Percentiles rank a stretch among this genome's conserved stretches.
These are phyloP conservation scores for Amblyjoppa fuscipennis DNA, from an alignment of 2,888 invertebrate genomes.

Conservation along the genomic window DNA sequence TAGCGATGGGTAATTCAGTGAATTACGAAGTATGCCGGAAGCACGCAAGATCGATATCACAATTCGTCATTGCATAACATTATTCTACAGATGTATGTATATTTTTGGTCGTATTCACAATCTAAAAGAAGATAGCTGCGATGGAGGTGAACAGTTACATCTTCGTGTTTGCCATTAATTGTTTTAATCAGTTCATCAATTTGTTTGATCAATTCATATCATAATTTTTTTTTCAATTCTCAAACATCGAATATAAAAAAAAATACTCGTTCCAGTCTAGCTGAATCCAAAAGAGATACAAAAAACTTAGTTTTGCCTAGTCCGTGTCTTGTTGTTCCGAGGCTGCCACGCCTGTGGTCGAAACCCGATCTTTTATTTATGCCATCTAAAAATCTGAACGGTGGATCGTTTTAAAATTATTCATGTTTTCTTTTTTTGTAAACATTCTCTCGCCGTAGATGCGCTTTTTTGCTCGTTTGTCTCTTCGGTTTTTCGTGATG, in stretches of 20 bases:
- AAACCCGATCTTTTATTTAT: too few species aligned
- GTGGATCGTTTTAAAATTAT: too few species aligned
- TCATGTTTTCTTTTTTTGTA: too few species aligned
- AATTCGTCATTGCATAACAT: conserved; percentile 51
- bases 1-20: conserved; percentile 47
- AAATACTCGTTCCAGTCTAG: neutral
- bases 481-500: too few species aligned
- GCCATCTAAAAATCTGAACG: too few species aligned
- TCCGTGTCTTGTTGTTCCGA: too few species aligned
- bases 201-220: neutral
- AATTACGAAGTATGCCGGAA: conserved; percentile 54
- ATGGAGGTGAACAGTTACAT: neutral
- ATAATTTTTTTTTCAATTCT: neutral
- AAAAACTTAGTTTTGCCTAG: neutral
- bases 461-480: too few species aligned
- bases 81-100: neutral
- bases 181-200: neutral
- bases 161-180: neutral
- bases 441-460: too few species aligned
- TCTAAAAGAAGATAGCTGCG: neutral
- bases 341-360: too few species aligned
- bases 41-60: conserved; percentile 55
- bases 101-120: neutral
- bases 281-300: neutral
- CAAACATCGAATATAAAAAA: too few species aligned